These are phyloP conservation scores for Oxycera nigricornis DNA, from an alignment of 2,888 invertebrate species.

Conservation along the genomic window DNA sequence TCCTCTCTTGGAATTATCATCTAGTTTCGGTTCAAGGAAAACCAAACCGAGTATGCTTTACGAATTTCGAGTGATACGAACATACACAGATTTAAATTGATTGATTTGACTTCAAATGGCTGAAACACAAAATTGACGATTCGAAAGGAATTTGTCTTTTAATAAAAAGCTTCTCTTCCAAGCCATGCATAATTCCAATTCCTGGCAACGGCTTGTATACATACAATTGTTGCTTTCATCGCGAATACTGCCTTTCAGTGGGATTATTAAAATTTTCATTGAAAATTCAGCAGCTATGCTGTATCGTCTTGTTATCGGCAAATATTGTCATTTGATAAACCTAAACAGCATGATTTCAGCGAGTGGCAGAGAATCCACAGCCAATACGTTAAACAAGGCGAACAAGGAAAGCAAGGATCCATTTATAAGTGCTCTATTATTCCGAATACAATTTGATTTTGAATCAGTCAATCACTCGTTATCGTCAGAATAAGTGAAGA, in stretches of 20 bases:
- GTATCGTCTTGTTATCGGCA: not conserved
- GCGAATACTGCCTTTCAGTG: not conserved
- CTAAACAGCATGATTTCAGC: not conserved
- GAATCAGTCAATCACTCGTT: not conserved
- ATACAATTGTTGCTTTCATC: too few species aligned
- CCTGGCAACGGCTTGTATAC: too few species aligned
- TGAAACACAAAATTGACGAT: too few species aligned
- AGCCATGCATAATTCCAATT: too few species aligned
- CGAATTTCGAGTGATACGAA: too few species aligned
- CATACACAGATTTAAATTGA: too few species aligned
- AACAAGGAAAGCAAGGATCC: constrained; percentile 1
- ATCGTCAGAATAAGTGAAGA: not conserved
- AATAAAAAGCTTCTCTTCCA: too few species aligned
- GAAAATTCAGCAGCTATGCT: not conserved
- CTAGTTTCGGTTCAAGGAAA: not conserved
- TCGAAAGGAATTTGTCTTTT: too few species aligned
- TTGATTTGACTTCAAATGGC: too few species aligned
- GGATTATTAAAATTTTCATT: not conserved
- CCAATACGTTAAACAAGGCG: not conserved
- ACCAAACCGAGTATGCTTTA: too few species aligned
- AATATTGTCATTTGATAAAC: not conserved
- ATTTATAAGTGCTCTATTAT: constrained; percentile 26
- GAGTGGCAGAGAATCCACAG: not conserved
- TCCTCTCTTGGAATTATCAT: not conserved
- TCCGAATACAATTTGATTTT: not conserved